Conservation (phyloP, 2,797 vertebrate genomes). For the Lindbergichthys nudifrons region DNA sequence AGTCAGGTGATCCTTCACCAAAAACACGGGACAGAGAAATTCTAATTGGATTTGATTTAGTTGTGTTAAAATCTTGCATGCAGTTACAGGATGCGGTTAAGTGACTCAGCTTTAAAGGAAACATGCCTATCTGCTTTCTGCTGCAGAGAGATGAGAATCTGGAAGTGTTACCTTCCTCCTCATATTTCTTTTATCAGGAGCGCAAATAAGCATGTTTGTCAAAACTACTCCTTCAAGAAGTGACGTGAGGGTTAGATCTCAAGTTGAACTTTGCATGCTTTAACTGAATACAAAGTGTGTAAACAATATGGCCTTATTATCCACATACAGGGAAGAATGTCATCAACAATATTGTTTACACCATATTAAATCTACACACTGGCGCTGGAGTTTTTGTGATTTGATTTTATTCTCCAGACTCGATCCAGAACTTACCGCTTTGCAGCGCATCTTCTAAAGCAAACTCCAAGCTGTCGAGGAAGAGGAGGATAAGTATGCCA, state of each 20-base stretch:
- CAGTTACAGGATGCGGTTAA: conserved; percentile 23
- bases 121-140: not conserved
- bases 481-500: conserved; percentile 60
- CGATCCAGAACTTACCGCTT: conserved; percentile 70
- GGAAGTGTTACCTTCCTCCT: not conserved
- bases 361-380: not conserved
- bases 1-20: not conserved
- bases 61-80: conserved; percentile 13
- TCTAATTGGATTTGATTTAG: not conserved
- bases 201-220: not conserved
- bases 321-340: not conserved
- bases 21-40: not conserved
- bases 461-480: conserved; percentile 73
- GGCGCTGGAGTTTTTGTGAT: not conserved
- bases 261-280: conserved; percentile 4
- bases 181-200: not conserved
- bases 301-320: not conserved
- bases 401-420: not conserved
- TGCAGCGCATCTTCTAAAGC: conserved; percentile 69
- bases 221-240: not conserved
- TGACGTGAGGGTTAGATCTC: conserved; percentile 12
- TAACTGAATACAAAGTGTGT: not conserved
- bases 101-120: conserved; percentile 10
- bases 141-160: not conserved
- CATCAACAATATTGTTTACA: conserved; percentile 4